These are phyloP conservation scores for Diarsia brunnea DNA, from an alignment of 2,888 invertebrate species.

Conservation along the genomic window DNA sequence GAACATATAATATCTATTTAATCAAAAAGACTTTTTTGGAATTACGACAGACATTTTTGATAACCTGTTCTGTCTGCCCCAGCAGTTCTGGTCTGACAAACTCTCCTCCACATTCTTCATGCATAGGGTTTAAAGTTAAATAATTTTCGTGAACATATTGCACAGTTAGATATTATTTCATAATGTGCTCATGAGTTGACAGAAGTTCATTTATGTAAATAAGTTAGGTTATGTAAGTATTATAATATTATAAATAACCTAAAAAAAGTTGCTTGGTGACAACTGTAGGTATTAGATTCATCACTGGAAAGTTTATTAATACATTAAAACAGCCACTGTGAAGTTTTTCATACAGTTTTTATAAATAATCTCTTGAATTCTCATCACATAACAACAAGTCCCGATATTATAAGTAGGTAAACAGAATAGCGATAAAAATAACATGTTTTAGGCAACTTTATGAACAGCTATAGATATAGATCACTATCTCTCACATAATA, in stretches of 20 bases:
- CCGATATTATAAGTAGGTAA: not conserved
- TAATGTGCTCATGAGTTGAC: conserved; percentile 15
- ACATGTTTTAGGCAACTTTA: not conserved
- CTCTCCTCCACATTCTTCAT: too few species aligned
- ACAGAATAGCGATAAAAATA: conserved; percentile 11
- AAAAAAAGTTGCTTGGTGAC: conserved; percentile 17
- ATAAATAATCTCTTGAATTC: not conserved
- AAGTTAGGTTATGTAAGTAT: too few species aligned
- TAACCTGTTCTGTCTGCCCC: too few species aligned
- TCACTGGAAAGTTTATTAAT: not conserved
- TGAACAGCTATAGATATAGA: not conserved
- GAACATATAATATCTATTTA: too few species aligned
- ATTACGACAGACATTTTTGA: too few species aligned
- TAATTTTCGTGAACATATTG: too few species aligned
- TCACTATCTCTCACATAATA: conserved; percentile 8
- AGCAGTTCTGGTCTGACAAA: too few species aligned
- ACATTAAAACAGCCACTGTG: not conserved
- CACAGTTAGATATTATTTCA: too few species aligned
- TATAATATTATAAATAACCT: too few species aligned
- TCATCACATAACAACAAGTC: not conserved
- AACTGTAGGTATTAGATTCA: not conserved
- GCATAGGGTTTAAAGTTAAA: too few species aligned
- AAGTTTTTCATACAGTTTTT: not conserved
- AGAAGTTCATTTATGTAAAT: conserved; percentile 32
- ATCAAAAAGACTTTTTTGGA: too few species aligned